Evolutionary conservation across 2,797 vertebrate species (phyloP), one percentile per base, ranked within the genome.

Genomic region (Myripristis jacobus): DNA sequence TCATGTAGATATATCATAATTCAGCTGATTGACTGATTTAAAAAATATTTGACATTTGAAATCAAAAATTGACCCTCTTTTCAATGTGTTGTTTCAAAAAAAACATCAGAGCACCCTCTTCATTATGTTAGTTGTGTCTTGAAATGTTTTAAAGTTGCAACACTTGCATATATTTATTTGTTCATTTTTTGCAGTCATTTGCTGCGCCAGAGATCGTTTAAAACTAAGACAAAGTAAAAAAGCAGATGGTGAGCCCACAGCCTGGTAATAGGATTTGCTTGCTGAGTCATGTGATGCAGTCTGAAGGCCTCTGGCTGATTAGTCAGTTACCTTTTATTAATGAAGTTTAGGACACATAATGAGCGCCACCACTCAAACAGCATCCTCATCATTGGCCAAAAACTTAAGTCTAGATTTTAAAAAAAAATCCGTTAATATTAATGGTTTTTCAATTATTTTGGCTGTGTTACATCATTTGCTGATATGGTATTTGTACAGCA

Each of bases 191-290:
- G 10, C 2, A 2, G 2, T 38, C 22, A 21, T 8, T 38, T 27
- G 46, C 21, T 29, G n/a, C 41, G 18, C 9, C 22, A 44, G 22
- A 18, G 34, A 25, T 3, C 43, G 18, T 43, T 44, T 51, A n/a
- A 47, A 47, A 64, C 43, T 59, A 36, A 46, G 36, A 34, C n/a
- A 3, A 13, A 24, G 53, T 43, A 72, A 78, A 70, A n/a, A 52
- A 63, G 48, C 88, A 87, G 86, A 80, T 76, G 82, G 84, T 68
- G 52, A 63, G 69, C 67, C 69, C 36, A 19, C 48, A 66, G 73
- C 70, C 51, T 0, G 38, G 51, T 89, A 80, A 90, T 82, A 81
- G 83, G 84, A 90, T 91, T 88, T 85, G 54, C 66, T 50, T 62
- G 21, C 56, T 38, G 8, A 58, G 44, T 63, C 69, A 75, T 18